These are phyloP conservation scores for Notodonta dromedarius DNA, from an alignment of 2,888 invertebrate genomes.

Conservation along the genomic window DNA sequence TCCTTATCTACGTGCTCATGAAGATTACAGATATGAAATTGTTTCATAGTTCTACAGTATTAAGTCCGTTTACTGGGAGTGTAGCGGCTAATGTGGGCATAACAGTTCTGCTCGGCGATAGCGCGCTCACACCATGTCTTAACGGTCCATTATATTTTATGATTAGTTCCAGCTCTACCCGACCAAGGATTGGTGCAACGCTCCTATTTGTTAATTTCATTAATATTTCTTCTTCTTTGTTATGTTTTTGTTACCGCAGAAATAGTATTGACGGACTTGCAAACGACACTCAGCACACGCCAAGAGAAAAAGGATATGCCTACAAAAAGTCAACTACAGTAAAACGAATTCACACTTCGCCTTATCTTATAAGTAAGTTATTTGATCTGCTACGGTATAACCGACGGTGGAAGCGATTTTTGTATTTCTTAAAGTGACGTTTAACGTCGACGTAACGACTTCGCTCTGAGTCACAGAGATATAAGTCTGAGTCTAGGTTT, in stretches of 20 bases:
- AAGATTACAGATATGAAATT: background rate
- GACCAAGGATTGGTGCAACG: constrained; percentile 5
- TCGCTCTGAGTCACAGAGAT: no score
- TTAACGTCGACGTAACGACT: no score
- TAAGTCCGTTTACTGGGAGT: background rate
- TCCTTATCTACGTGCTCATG: background rate
- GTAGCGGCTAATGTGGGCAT: constrained; percentile 48
- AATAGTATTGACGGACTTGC: no score
- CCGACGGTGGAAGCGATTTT: no score
- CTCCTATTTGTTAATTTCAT: constrained; percentile 23
- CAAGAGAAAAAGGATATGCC: no score
- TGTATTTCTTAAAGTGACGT: no score
- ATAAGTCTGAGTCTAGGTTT: no score
- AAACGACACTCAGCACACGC: no score
- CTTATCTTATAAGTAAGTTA: no score
- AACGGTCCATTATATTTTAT: constrained; percentile 69
- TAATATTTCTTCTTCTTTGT: constrained; percentile 31
- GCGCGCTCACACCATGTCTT: constrained; percentile 51
- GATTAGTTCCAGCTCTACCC: constrained; percentile 47
- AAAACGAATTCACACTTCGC: no score
- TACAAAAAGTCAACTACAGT: no score
- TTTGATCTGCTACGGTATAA: no score
- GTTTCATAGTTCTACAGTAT: background rate
- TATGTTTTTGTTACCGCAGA: background rate
- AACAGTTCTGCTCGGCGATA: constrained; percentile 58